phyloP scores from a whole-genome alignment of 2,888 invertebrate genomes.

The Melinopterus prodromus region DNA sequence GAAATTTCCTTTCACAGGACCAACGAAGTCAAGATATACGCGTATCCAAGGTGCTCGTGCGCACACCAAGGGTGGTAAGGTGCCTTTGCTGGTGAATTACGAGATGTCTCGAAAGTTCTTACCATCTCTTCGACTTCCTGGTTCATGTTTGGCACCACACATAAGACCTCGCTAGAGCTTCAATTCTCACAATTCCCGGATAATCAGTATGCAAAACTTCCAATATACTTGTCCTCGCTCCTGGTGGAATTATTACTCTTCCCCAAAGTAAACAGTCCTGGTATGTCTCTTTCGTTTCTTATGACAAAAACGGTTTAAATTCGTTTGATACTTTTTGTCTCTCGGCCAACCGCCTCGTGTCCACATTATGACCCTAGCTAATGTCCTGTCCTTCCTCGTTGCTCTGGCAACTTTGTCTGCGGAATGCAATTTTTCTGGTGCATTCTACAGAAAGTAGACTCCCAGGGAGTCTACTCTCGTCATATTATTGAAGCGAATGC shows the following conservation, averaged over 20 bases:
- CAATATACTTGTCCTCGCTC: constrained; percentile 8
- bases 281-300: constrained; percentile 6
- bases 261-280: constrained; percentile 22
- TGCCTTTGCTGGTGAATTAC: background rate
- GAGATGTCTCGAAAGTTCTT: background rate
- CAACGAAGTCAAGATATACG: background rate
- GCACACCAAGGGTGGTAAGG: background rate
- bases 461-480: too few relatives aligned
- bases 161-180: constrained; percentile 36
- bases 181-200: background rate
- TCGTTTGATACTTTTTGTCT: constrained; percentile 16
- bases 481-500: too few relatives aligned
- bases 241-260: constrained; percentile 15
- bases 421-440: background rate
- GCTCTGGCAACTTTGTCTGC: background rate
- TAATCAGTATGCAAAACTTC: constrained; percentile 32
- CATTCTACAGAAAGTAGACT: too few relatives aligned
- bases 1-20: background rate
- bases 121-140: constrained; percentile 27
- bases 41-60: constrained; percentile 7
- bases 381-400: background rate
- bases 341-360: background rate
- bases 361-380: constrained; percentile 5
- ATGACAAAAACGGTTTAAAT: constrained; percentile 10
- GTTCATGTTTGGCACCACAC: constrained; percentile 11